phyloP scores from a whole-genome alignment of 1,140 invertebrate genomes.

The Drosophila pseudoobscura region DNA sequence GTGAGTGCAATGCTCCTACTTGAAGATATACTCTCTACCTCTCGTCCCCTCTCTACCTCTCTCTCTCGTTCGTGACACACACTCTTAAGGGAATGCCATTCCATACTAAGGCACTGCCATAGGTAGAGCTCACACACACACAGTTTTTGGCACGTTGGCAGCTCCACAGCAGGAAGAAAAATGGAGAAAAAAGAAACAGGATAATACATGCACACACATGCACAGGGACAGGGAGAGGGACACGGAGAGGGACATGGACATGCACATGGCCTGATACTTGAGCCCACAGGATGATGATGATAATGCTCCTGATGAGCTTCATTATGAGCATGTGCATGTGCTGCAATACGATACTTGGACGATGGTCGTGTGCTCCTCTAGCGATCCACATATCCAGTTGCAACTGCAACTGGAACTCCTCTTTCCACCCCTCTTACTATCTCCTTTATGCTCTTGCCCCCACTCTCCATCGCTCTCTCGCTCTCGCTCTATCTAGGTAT shows the following conservation, averaged over 20 bases:
- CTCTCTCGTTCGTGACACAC: slow-evolving; percentile 61
- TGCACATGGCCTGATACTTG: slow-evolving; percentile 47
- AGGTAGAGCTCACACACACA: slow-evolving; percentile 36
- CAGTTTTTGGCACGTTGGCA: slow-evolving; percentile 62
- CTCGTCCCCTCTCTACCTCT: not conserved
- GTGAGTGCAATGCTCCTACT: slow-evolving; percentile 77
- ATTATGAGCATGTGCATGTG: slow-evolving; percentile 44
- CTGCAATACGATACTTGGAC: slow-evolving; percentile 71
- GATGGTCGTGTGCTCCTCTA: slow-evolving; percentile 58
- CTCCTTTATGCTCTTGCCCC: not conserved
- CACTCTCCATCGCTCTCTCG: not conserved
- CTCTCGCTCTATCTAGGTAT: not conserved
- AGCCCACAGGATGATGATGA: slow-evolving; percentile 42
- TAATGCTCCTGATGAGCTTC: slow-evolving; percentile 39
- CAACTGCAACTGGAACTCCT: slow-evolving; percentile 45
- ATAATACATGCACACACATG: slow-evolving; percentile 26
- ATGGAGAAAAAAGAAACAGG: slow-evolving; percentile 28
- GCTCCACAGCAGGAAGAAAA: slow-evolving; percentile 32
- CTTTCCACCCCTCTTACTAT: slow-evolving; percentile 23
- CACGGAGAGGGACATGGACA: slow-evolving; percentile 10
- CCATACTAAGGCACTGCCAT: not conserved
- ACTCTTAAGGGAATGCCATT: slow-evolving; percentile 27
- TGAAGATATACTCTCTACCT: slow-evolving; percentile 34
- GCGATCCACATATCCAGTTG: slow-evolving; percentile 63
- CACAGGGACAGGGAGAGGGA: slow-evolving; percentile 1